phyloP scores from a whole-genome alignment of 2,113 vertebrate genomes.

The Murina feae region DNA sequence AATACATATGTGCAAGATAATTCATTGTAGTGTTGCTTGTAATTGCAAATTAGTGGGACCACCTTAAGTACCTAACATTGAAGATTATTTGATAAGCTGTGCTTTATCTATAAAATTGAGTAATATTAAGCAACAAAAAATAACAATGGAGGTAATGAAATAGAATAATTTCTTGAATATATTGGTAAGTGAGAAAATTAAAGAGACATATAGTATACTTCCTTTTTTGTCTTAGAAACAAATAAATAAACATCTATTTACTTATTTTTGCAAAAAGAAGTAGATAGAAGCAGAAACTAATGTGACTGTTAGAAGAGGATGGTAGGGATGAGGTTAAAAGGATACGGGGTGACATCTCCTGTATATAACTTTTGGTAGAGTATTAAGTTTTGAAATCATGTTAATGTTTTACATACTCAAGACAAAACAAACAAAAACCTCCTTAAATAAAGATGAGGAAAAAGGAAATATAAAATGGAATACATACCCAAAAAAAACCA shows the following conservation, averaged over 20 bases:
- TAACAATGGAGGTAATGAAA: not conserved
- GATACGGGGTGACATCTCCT: not conserved
- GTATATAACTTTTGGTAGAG: not conserved
- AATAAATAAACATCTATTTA: not conserved
- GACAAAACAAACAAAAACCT: not conserved
- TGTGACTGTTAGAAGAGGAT: not conserved
- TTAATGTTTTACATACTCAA: not conserved
- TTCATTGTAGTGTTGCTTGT: not conserved
- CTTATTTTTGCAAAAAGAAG: not conserved
- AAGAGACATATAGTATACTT: not conserved
- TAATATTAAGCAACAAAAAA: not conserved
- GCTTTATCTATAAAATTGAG: not conserved
- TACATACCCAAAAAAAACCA: not conserved
- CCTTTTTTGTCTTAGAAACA: not conserved
- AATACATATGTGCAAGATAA: not conserved
- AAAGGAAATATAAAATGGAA: not conserved
- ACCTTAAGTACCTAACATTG: not conserved
- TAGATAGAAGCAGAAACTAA: not conserved
- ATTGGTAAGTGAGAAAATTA: not conserved
- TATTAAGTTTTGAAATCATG: not conserved
- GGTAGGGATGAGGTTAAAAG: not conserved
- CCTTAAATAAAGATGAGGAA: not conserved
- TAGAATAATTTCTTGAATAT: not conserved
- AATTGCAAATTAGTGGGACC: not conserved
- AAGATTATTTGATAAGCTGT: not conserved